phyloP scores from a whole-genome alignment of 2,888 invertebrate genomes.

The Globia sparganii region DNA sequence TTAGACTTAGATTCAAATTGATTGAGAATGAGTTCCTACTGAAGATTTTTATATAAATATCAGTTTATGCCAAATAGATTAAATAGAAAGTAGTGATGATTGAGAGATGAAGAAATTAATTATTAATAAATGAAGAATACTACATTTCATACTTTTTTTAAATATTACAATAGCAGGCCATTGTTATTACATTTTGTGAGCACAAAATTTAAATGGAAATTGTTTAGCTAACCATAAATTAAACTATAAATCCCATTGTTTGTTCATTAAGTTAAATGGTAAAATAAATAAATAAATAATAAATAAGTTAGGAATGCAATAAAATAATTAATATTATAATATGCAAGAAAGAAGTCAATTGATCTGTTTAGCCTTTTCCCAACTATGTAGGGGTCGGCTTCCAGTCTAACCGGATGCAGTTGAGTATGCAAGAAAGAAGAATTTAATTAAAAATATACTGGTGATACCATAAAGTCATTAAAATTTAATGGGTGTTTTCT shows the following conservation, averaged over 20 bases:
- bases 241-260: slow-evolving; percentile 20
- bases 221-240: neutral
- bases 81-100: neutral
- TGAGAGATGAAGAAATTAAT: neutral
- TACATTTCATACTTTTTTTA: neutral
- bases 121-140: neutral
- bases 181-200: neutral
- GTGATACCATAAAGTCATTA: slow-evolving; percentile 7
- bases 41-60: slow-evolving; percentile 1
- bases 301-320: neutral
- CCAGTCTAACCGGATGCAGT: neutral
- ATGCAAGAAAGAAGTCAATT: slow-evolving; percentile 4
- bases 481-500: slow-evolving; percentile 13
- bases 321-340: slow-evolving; percentile 14
- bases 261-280: no score
- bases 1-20: neutral
- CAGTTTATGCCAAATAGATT: neutral
- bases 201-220: neutral
- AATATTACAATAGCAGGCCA: neutral
- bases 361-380: neutral
- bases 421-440: slow-evolving; percentile 3
- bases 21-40: neutral
- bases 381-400: neutral
- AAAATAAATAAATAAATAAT: no score
- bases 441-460: slow-evolving; percentile 18